phyloP scores from a whole-genome alignment of 2,113 vertebrate species.

The Puntigrus tetrazona region DNA sequence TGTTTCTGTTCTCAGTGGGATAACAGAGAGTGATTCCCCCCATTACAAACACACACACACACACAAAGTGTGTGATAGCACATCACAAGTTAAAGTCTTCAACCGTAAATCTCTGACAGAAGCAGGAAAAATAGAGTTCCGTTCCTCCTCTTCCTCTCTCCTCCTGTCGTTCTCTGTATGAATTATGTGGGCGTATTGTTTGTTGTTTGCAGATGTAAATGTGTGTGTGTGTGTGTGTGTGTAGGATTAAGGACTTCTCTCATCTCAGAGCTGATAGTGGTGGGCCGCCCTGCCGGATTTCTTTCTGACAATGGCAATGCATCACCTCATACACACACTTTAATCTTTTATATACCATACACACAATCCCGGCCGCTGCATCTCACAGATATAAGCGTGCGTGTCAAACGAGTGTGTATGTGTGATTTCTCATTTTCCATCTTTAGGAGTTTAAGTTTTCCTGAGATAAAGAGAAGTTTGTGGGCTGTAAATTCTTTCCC shows the following conservation, averaged over 20 bases:
- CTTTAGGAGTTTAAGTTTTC: slow-evolving; percentile 31
- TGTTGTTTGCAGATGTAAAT: slow-evolving; percentile 77
- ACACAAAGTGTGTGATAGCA: slow-evolving; percentile 27
- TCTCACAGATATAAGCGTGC: slow-evolving; percentile 75
- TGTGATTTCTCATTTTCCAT: slow-evolving; percentile 58
- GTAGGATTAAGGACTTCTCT: slow-evolving; percentile 78
- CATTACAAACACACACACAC: slow-evolving; percentile 29
- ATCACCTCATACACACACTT: slow-evolving; percentile 82
- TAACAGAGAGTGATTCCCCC: slow-evolving; percentile 37
- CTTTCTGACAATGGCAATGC: slow-evolving; percentile 81
- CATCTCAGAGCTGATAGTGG: slow-evolving; percentile 78
- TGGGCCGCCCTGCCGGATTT: slow-evolving; percentile 76
- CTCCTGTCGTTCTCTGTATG: slow-evolving; percentile 57
- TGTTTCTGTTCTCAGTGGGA: slow-evolving; percentile 30
- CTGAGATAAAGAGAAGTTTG: slow-evolving; percentile 35
- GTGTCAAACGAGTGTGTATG: slow-evolving; percentile 53
- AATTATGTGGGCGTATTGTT: slow-evolving; percentile 78
- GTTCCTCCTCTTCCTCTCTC: slow-evolving; percentile 37
- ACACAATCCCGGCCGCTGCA: slow-evolving; percentile 77
- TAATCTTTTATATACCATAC: slow-evolving; percentile 81
- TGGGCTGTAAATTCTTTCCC: slow-evolving; percentile 10
- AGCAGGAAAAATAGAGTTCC: slow-evolving; percentile 35
- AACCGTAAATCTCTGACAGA: slow-evolving; percentile 71
- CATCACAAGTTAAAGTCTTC: slow-evolving; percentile 71
- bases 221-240: slow-evolving; percentile 71